phyloP scores from a whole-genome alignment of 2,888 invertebrate genomes.

The Pseudeuparius sepicola region DNA sequence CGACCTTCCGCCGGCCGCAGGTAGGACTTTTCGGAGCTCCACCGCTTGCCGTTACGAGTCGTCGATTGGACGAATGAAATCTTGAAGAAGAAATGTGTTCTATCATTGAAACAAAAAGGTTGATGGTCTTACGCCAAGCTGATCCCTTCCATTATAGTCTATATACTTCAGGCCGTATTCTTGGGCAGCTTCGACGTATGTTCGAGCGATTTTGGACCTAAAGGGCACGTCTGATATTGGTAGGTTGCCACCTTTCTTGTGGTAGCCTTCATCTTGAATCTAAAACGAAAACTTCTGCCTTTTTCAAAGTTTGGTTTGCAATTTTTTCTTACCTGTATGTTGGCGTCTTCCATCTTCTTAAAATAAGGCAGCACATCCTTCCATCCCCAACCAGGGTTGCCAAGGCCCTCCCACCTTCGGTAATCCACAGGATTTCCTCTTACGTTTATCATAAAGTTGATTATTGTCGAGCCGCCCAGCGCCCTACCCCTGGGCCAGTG shows the following conservation, averaged over 20 bases:
- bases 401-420: constrained; percentile 52
- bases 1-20: constrained; percentile 50
- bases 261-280: constrained; percentile 32
- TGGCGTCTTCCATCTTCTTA: constrained; percentile 35
- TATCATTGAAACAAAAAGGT: too few species aligned
- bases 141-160: constrained; percentile 57
- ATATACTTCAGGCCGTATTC: constrained; percentile 55
- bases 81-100: constrained; percentile 17
- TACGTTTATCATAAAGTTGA: constrained; percentile 46
- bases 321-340: constrained; percentile 27
- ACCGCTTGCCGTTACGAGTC: constrained; percentile 48
- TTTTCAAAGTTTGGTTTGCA: too few species aligned
- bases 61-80: constrained; percentile 51
- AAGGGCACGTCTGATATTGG: constrained; percentile 32
- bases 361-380: constrained; percentile 40
- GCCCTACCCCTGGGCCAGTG: constrained; percentile 47
- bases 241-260: constrained; percentile 38
- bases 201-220: constrained; percentile 41
- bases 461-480: constrained; percentile 43
- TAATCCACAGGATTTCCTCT: constrained; percentile 58
- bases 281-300: too few species aligned
- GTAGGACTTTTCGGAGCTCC: constrained; percentile 56
- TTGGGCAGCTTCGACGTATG: constrained; percentile 52
- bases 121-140: constrained; percentile 44
- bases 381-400: constrained; percentile 47